Base-by-base conservation (phyloP, 2,888 invertebrate species). In the Torymus texanus region DNA sequence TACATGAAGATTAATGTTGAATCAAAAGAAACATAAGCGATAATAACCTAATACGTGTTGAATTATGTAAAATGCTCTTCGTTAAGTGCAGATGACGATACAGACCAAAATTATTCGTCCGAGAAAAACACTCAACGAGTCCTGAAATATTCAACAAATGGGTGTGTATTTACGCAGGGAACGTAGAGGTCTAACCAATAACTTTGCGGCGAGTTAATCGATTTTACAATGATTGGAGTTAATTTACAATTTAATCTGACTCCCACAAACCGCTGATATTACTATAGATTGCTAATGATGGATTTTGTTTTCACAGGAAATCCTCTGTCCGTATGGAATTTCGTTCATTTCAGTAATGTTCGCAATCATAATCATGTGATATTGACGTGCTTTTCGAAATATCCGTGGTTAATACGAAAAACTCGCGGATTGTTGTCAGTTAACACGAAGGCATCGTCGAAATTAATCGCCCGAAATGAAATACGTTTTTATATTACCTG, bases 231-330 rank as follows among this genome's bases (percentile, higher is more conserved):
- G 58, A 80, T 77, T 80, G 65, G 59, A 56, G 51, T 77, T 80
- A 80, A 80, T 76, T 80, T 73, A 76, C 62, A 29, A 56, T 62
- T 73, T 73, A 67, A 76, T 80, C 41, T 41, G 76, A 77, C 59
- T 65, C 68, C 18, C 62, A 63, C 51, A 62, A 58, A 61, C 41
- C 68, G 50, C 63, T 51, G 75, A 73, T 75, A 56, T 58, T 68
- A n/a, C 59, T 77, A 77, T 70, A 59, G 73, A 76, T 80, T 77
- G 59, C 41, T 75, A 77, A 80, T 77, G 63, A 51, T 59, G 59
- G 51, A 29, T 59, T 73, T 80, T 77, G 73, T 73, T 73, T 73
- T 50, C 55, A 50, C 11, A 14, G 18, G 24, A 29, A 68, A 78
- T 74, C 61, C 79, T 59, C 24, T 51, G 53, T 56, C 21, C 50